Percentiles rank a stretch among this genome's conserved stretches.
Evolutionary conservation across 2,113 vertebrate species (phyloP).

Genomic region (Urocynchramus pylzowi): DNA sequence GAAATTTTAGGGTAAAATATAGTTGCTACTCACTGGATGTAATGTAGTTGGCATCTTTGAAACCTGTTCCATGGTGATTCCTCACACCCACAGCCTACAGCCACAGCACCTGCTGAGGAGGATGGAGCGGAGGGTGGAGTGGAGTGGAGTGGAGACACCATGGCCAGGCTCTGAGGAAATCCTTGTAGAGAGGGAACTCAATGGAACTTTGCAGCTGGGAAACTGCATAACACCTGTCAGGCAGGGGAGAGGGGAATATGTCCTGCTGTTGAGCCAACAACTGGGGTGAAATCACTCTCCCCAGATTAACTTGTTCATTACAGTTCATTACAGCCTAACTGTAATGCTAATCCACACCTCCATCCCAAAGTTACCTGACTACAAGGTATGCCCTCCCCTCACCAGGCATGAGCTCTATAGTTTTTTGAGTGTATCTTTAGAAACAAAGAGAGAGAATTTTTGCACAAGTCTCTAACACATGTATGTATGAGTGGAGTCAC

Average conservation of each 20-base stretch:
- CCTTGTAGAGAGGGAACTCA: accelerated
- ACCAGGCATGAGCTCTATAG: accelerated
- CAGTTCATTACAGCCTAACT: background rate
- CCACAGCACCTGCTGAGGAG: background rate
- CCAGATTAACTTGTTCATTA: too few species aligned
- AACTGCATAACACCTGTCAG: background rate
- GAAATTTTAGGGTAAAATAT: background rate
- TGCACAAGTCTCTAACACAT: background rate
- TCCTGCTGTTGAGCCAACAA: background rate
- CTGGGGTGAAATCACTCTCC: background rate
- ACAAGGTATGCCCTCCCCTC: accelerated
- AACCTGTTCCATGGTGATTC: background rate
- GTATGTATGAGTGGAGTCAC: too few species aligned
- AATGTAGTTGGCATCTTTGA: background rate
- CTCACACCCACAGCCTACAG: background rate
- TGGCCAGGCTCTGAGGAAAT: background rate
- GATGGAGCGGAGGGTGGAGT: background rate
- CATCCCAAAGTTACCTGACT: background rate
- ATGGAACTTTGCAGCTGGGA: background rate
- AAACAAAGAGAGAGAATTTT: background rate
- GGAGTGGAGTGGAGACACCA: accelerated
- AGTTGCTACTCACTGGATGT: accelerated
- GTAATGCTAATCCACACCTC: background rate
- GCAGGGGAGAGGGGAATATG: background rate
- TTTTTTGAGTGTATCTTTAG: background rate